Evolutionary conservation across 2,113 vertebrate genomes (phyloP).

Genomic region (Podarcis muralis): DNA sequence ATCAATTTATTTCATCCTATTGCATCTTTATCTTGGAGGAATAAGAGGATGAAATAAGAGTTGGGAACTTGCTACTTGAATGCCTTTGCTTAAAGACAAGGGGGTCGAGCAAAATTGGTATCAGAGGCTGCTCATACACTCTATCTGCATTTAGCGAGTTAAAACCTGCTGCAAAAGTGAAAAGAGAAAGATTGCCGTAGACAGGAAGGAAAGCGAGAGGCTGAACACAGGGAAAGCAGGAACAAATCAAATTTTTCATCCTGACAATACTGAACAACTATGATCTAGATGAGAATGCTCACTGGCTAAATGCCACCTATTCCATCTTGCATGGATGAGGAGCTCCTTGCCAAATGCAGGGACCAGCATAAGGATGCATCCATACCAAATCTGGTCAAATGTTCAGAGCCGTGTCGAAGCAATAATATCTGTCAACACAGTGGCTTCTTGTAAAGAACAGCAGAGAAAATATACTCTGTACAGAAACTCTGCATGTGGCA

Average conservation of each 20-base stretch:
- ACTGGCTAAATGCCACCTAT: not conserved
- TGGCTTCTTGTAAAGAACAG: not conserved
- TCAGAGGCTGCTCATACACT: not conserved
- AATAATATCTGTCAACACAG: not conserved
- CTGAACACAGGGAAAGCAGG: not conserved
- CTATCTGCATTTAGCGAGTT: conserved; percentile 11
- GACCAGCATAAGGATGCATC: not conserved
- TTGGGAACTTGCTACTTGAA: not conserved
- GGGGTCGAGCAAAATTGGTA: not conserved
- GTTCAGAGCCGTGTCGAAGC: not conserved
- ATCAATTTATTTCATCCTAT: not conserved
- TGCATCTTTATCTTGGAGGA: not conserved
- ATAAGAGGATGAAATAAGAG: not conserved
- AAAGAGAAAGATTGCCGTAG: not conserved
- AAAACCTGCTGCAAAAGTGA: conserved; percentile 45
- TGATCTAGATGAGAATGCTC: not conserved
- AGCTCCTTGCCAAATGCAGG: not conserved
- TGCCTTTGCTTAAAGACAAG: not conserved
- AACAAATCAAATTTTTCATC: not conserved
- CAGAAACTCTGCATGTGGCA: not conserved
- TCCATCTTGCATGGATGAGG: not conserved
- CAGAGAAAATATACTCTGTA: not conserved
- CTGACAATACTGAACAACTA: not conserved
- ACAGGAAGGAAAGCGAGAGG: conserved; percentile 8
- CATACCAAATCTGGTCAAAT: not conserved